Evolutionary conservation across 2,888 invertebrate genomes (phyloP).

Genomic region (Pterobdella sp.): DNA sequence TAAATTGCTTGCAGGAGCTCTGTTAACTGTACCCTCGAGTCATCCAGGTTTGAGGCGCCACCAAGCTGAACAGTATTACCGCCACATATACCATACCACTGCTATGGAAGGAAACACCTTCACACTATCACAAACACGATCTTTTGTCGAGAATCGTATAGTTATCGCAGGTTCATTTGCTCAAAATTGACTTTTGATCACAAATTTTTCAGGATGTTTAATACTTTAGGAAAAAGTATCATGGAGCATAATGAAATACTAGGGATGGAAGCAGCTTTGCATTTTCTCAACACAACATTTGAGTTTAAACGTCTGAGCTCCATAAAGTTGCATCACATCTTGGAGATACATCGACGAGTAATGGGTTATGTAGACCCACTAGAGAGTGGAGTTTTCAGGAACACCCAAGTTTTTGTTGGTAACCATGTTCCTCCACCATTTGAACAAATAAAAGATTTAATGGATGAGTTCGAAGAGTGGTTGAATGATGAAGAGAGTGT

Average conservation of each 20-base stretch:
- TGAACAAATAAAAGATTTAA: conserved; percentile 68
- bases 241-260: conserved; percentile 94
- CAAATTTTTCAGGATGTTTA: not conserved
- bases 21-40: conserved; percentile 71
- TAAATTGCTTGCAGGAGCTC: conserved; percentile 60
- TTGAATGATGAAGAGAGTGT: conserved; percentile 73
- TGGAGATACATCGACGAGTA: conserved; percentile 84
- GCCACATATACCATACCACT: conserved; percentile 89
- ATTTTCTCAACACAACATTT: conserved; percentile 69
- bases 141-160: conserved; percentile 77
- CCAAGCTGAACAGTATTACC: conserved; percentile 86
- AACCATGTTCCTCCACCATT: conserved; percentile 88
- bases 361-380: conserved; percentile 88
- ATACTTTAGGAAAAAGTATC: conserved; percentile 68
- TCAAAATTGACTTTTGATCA: not conserved
- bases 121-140: conserved; percentile 80
- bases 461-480: conserved; percentile 86
- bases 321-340: conserved; percentile 73
- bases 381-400: conserved; percentile 76
- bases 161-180: conserved; percentile 55
- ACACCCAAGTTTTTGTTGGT: conserved; percentile 70
- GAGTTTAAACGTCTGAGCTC: conserved; percentile 60
- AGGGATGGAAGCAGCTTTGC: conserved; percentile 80
- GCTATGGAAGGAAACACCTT: conserved; percentile 96
- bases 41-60: conserved; percentile 73